A percentile compares a stretch with the other conserved stretches of the same genome.
These are phyloP conservation scores for Drosophila neocordata DNA, from an alignment of 1,140 invertebrate genomes.

Conservation along the genomic window DNA sequence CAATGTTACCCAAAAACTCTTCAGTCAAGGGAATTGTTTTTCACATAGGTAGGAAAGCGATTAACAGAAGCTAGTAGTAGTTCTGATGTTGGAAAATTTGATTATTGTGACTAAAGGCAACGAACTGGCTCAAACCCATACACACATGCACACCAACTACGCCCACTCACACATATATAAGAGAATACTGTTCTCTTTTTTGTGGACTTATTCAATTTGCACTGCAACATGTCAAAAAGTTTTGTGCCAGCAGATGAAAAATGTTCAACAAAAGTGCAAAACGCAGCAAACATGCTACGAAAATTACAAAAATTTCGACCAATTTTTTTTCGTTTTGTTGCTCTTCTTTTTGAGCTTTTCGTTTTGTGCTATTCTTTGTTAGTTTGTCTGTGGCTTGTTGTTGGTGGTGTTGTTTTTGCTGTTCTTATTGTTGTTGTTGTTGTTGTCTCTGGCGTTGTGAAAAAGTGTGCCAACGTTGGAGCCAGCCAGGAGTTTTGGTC, in stretches of 20 bases:
- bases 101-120: constrained; percentile 55
- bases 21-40: constrained; percentile 1
- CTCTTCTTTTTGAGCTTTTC: constrained; percentile 35
- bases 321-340: constrained; percentile 17
- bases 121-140: background rate
- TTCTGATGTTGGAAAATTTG: constrained; percentile 52
- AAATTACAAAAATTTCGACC: constrained; percentile 56
- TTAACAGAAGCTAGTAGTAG: constrained; percentile 24
- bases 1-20: constrained; percentile 4
- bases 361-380: constrained; percentile 55
- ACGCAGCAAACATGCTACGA: constrained; percentile 78
- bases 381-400: constrained; percentile 71
- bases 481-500: constrained; percentile 19
- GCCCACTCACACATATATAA: background rate
- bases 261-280: constrained; percentile 77
- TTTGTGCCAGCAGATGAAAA: constrained; percentile 72
- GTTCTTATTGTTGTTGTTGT: constrained; percentile 23
- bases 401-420: constrained; percentile 12
- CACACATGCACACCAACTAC: background rate
- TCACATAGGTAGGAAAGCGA: constrained; percentile 44
- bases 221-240: constrained; percentile 80
- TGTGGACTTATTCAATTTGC: constrained; percentile 77
- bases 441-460: constrained; percentile 71
- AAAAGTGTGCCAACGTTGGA: constrained; percentile 72
- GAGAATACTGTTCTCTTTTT: constrained; percentile 2